Conservation (phyloP, 2,888 invertebrate species). For the Aspidapion aeneum region DNA sequence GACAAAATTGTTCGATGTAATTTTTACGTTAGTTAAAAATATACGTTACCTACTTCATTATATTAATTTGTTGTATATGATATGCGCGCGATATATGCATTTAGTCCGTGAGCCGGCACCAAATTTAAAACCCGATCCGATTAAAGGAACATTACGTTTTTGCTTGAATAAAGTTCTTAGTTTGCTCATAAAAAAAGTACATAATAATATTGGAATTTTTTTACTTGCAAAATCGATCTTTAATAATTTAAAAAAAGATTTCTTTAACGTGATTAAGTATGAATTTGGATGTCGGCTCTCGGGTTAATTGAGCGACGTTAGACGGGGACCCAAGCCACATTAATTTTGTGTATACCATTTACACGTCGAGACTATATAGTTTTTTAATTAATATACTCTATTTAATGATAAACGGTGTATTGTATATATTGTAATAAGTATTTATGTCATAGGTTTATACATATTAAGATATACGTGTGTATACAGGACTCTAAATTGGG, state of each 20-base stretch:
- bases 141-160: too few relatives aligned
- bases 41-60: background rate
- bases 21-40: background rate
- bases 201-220: too few relatives aligned
- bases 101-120: too few relatives aligned
- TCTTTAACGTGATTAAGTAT: too few relatives aligned
- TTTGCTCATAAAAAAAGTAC: too few relatives aligned
- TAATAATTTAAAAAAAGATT: too few relatives aligned
- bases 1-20: background rate
- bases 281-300: too few relatives aligned
- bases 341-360: constrained; percentile 38
- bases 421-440: constrained; percentile 40
- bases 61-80: background rate
- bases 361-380: constrained; percentile 39
- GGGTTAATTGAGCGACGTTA: too few relatives aligned
- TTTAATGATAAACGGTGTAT: constrained; percentile 26
- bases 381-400: constrained; percentile 40
- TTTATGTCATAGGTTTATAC: too few relatives aligned
- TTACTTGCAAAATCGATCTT: too few relatives aligned
- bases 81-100: background rate
- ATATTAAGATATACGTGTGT: constrained; percentile 32
- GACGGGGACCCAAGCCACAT: background rate
- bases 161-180: too few relatives aligned
- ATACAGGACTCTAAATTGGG: constrained; percentile 8
- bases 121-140: too few relatives aligned